These are phyloP conservation scores for Heterodera carotae DNA, from an alignment of 1,140 invertebrate genomes.

Conservation along the genomic window DNA sequence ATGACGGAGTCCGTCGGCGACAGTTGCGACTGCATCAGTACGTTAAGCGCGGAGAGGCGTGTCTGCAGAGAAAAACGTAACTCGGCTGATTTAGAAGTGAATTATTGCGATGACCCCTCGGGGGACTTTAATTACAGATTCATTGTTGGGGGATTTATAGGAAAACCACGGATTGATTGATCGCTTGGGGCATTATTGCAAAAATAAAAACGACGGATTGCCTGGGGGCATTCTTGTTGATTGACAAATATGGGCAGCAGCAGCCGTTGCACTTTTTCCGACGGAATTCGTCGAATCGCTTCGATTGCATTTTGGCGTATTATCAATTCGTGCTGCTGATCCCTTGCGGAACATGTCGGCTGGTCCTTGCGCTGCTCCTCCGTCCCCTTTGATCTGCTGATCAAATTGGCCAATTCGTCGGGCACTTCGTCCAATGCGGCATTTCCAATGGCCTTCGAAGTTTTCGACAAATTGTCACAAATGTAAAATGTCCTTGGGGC, in stretches of 20 bases:
- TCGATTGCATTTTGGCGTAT: conserved; percentile 59
- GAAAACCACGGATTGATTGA: background rate
- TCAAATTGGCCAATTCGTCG: background rate
- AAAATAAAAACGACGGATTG: background rate
- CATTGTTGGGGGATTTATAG: no score
- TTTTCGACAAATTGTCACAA: background rate
- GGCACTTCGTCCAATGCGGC: conserved; percentile 50
- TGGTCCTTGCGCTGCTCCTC: conserved; percentile 42
- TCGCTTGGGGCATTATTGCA: background rate
- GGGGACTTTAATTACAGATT: no score
- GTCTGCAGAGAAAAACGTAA: background rate
- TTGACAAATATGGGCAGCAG: conserved; percentile 58
- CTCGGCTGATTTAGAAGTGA: no score
- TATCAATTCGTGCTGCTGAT: conserved; percentile 34
- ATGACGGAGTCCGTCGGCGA: conserved; percentile 35
- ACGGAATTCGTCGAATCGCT: conserved; percentile 54
- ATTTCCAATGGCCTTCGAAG: conserved; percentile 57
- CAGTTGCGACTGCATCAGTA: conserved; percentile 54
- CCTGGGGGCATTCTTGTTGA: conserved; percentile 42
- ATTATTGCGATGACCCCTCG: no score
- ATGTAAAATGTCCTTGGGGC: background rate
- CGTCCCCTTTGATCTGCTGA: conserved; percentile 47
- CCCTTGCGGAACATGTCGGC: conserved; percentile 40
- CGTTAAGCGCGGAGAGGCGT: conserved; percentile 54
- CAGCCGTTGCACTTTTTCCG: conserved; percentile 51